Conservation (phyloP, 2,888 invertebrate species). For the Mythimna loreyi region DNA sequence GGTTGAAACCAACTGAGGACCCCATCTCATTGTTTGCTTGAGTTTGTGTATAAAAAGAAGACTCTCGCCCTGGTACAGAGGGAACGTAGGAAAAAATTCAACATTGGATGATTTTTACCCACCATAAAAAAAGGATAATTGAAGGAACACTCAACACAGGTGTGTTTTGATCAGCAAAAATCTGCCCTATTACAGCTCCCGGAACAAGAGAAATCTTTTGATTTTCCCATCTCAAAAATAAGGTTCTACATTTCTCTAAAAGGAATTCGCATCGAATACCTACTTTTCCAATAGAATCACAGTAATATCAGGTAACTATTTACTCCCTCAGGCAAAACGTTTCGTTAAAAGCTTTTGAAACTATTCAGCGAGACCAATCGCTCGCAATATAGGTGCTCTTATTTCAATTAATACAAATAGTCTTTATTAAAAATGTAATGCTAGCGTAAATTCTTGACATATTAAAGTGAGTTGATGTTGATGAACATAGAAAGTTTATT, state of each 20-base stretch:
- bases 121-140: too few relatives aligned
- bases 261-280: neutral
- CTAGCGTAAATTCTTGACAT: constrained; percentile 8
- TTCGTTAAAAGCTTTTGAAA: constrained; percentile 13
- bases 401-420: neutral
- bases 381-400: neutral
- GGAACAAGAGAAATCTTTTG: neutral
- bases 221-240: neutral
- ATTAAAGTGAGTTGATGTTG: constrained; percentile 3
- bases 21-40: too few relatives aligned
- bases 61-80: too few relatives aligned
- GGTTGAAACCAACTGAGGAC: too few relatives aligned
- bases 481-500: constrained; percentile 29
- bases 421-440: neutral
- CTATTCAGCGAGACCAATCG: neutral
- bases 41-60: too few relatives aligned
- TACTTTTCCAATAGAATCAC: neutral
- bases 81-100: too few relatives aligned
- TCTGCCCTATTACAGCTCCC: too few relatives aligned
- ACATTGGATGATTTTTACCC: too few relatives aligned
- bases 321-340: neutral
- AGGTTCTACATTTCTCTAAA: neutral
- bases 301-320: neutral
- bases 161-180: too few relatives aligned
- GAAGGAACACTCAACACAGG: too few relatives aligned